Evolutionary conservation across 2,797 vertebrate genomes (phyloP).

Genomic region (Paedocypris micromegethes): DNA sequence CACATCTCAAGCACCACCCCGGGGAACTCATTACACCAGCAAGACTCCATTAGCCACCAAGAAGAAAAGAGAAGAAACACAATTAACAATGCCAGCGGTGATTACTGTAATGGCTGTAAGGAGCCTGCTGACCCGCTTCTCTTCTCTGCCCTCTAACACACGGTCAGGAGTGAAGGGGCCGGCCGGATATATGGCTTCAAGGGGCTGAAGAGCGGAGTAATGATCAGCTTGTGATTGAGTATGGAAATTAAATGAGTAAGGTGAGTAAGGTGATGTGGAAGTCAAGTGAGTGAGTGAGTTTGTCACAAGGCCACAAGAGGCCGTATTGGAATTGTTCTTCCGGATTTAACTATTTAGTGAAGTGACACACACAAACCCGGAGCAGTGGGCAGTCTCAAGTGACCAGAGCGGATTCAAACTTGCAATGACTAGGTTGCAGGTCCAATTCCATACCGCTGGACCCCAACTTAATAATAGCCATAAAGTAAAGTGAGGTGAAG

Average conservation of each 20-base stretch:
- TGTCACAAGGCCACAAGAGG: conserved; percentile 1
- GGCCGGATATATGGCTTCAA: conserved; percentile 53
- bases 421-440: too few species aligned
- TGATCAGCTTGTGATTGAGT: conserved; percentile 58
- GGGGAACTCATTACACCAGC: conserved; percentile 51
- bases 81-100: conserved; percentile 66
- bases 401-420: too few species aligned
- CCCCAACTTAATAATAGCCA: too few species aligned
- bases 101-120: conserved; percentile 72
- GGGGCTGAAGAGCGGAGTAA: conserved; percentile 60
- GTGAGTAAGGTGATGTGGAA: neutral
- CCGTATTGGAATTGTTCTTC: too few species aligned
- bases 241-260: conserved; percentile 30
- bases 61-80: conserved; percentile 61
- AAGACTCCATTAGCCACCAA: conserved; percentile 56
- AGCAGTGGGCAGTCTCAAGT: too few species aligned
- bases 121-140: conserved; percentile 65
- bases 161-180: conserved; percentile 36
- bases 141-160: conserved; percentile 27
- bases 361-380: too few species aligned
- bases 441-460: too few species aligned
- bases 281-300: neutral
- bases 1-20: conserved; percentile 26
- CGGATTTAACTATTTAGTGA: too few species aligned
- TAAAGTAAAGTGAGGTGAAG: too few species aligned